Base-by-base conservation (phyloP, 37 sponge, comb jelly and placozoan species). In the Hexactinellida sp. region DNA sequence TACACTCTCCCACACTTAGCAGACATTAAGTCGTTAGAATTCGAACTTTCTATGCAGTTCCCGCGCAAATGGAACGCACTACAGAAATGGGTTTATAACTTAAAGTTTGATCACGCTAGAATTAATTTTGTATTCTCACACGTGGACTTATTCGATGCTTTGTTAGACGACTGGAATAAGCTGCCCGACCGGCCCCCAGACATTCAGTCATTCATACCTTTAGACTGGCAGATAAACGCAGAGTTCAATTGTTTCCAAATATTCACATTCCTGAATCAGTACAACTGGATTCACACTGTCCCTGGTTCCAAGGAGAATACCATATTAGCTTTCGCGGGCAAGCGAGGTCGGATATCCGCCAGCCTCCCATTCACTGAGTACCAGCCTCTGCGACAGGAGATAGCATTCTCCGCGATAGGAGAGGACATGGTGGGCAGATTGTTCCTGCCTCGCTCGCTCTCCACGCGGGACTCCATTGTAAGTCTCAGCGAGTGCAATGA, bases 101-200 rank as follows among this genome's bases (percentile, higher is more conserved):
- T 94, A 25, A 39, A 38, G 9, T 87, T 82, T 0, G 54, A 63
- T 0, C 39, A 88, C 38, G 86, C 84, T 0, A 85, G 88, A 37
- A 84, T 55, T 37, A 87, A 86, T 55, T 86, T 94, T 54, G 84
- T 94, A 82, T 91, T 94, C 54, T 41, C 88, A 3, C 91, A 91
- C 82, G 87, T 94, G 38, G 92, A 94, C 84, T 91, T 91, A 37
- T 47, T 94, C 36, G 91, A 91, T 89, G 92, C 90, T 91, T 54
- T 55, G 88, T 55, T 1, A 35, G 91, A 89, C 87, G 94, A 94
- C 82, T 94, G 94, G 94, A 35, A 85, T 34, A 86, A 88, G 13
- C 34, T 63, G 13, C 76, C 76, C 16, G 82, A 86, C 25, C 89
- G 90, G 34, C 89, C 89, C 0, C 13, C 82, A 82, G 94, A 94